Base-by-base conservation (phyloP, 2,113 vertebrate species). In the Antennarius striatus region DNA sequence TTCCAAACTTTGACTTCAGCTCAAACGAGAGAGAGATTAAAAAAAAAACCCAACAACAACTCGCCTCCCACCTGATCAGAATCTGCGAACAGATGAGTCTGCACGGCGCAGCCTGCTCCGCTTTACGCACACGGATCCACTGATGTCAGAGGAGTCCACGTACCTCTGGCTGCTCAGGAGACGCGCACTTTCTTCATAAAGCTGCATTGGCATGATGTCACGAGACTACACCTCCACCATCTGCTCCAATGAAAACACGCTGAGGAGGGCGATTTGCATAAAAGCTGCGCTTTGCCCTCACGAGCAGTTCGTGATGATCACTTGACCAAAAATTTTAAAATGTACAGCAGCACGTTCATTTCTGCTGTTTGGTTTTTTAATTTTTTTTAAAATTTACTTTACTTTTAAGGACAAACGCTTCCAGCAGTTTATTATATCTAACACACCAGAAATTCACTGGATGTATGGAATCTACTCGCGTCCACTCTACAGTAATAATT, bases 101-200 rank as follows among this genome's bases (percentile, higher is more conserved):
- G 62, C 70, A 53, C 10, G 62, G 67, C 50, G 56, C 77, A 68
- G 71, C 56, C 22, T 10, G 30, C 47, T 60, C n/a, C 58, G 29
- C 36, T 68, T 49, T 45, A 64, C 39, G 59, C 68, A 47, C 54
- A 14, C 66, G 54, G 66, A 54, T 68, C 63, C 71, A 42, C 46
- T 2, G 68, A 47, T 17, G 45, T 45, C 65, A 56, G 68, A 63
- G 68, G 71, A 73, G 68, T 45, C 62, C 67, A 77, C 70, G 70
- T 66, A 77, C 85, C 76, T 88, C 77, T 84, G 86, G 16, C 60
- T 71, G 75, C 13, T 80, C 78, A 46, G 53, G 67, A 75, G 67
- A 66, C 82, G 81, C 83, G 89, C 90, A 89, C 89, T 89, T 87
- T 89, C 82, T 87, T 88, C 83, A 85, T 89, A 89, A 83, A 83